Percentiles rank a stretch among this genome's conserved stretches.
These are phyloP conservation scores for Lagopus muta DNA, from an alignment of 2,113 vertebrate species.

Conservation along the genomic window DNA sequence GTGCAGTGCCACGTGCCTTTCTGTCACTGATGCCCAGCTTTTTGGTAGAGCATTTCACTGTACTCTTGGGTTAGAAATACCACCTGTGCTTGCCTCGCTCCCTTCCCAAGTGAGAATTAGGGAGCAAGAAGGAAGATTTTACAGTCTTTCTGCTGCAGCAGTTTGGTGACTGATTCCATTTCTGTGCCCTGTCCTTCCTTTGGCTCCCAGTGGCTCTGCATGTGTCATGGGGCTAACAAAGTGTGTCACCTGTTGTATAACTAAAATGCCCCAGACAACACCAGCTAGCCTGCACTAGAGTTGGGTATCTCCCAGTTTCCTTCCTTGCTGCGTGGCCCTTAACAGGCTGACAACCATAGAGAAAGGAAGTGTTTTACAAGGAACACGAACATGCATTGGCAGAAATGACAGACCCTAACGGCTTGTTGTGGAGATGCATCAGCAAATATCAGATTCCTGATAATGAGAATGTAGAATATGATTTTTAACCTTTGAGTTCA, in stretches of 20 bases:
- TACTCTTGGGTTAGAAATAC: neutral
- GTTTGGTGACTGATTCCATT: neutral
- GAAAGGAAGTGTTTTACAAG: conserved; percentile 1
- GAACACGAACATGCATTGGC: neutral
- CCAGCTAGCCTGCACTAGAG: neutral
- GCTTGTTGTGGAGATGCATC: conserved; percentile 17
- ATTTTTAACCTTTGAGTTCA: neutral
- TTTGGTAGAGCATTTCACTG: neutral
- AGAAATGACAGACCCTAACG: conserved; percentile 41
- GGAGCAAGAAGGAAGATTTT: fast-evolving
- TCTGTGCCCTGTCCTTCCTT: neutral
- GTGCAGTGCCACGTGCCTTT: fast-evolving
- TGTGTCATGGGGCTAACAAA: neutral
- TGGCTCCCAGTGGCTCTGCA: neutral
- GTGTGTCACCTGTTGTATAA: neutral
- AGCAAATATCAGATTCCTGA: conserved; percentile 48
- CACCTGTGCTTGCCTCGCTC: fast-evolving
- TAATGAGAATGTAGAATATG: conserved; percentile 20
- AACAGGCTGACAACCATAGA: neutral
- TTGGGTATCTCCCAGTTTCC: neutral
- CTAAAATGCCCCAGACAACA: neutral
- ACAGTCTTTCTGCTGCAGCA: fast-evolving
- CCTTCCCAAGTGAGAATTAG: neutral
- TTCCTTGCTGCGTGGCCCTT: neutral
- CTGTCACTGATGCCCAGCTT: fast-evolving